A percentile compares a stretch with the other conserved stretches of the same genome.
These are phyloP conservation scores for Larimichthys polyactis DNA, from an alignment of 2,113 vertebrate species.

Conservation along the genomic window DNA sequence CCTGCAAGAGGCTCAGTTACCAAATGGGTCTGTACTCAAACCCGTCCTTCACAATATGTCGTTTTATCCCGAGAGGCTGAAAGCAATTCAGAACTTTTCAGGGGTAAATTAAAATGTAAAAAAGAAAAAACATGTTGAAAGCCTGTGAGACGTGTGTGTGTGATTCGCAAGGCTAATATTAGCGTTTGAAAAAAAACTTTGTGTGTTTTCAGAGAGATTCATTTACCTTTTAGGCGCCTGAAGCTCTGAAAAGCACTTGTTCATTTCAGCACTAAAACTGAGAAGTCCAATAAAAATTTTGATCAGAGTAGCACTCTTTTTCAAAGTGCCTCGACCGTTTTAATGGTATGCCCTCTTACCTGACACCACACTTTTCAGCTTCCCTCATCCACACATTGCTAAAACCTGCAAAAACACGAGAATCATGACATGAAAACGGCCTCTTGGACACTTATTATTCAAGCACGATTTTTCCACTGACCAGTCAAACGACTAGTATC, in stretches of 20 bases:
- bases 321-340: slow-evolving; percentile 6
- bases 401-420: not conserved
- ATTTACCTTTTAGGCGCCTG: slow-evolving; percentile 7
- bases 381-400: not conserved
- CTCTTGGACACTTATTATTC: not conserved
- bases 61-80: slow-evolving; percentile 22
- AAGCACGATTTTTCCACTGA: slow-evolving; percentile 8
- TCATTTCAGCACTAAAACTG: slow-evolving; percentile 8
- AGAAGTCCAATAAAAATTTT: not conserved
- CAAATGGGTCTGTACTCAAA: slow-evolving; percentile 37
- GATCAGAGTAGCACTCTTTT: not conserved
- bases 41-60: slow-evolving; percentile 35
- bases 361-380: slow-evolving; percentile 9
- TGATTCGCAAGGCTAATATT: not conserved
- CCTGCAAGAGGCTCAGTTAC: slow-evolving; percentile 25
- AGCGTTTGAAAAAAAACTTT: slow-evolving; percentile 6
- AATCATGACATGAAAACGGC: not conserved
- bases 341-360: not conserved
- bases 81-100: slow-evolving; percentile 45
- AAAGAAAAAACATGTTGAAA: slow-evolving; percentile 1
- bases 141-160: slow-evolving; percentile 6
- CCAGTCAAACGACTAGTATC: not conserved
- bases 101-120: slow-evolving; percentile 6
- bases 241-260: slow-evolving; percentile 16
- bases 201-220: not conserved